These are phyloP conservation scores for Drosophila pullipes DNA, from an alignment of 2,888 invertebrate species.

Conservation along the genomic window DNA sequence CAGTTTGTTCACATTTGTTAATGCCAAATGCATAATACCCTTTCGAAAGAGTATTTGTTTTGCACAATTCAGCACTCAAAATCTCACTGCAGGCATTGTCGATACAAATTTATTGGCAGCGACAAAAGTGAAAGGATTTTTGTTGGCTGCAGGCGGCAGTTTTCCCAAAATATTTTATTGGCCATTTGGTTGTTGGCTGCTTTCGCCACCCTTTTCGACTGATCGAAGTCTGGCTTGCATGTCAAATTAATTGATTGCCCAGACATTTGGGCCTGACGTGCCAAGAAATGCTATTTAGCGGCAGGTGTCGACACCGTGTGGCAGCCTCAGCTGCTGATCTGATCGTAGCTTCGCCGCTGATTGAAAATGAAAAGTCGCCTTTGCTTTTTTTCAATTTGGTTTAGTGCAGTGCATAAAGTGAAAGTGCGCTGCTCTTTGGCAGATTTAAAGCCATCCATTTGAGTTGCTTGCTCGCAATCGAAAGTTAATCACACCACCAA, in stretches of 20 bases:
- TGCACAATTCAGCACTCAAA: conserved; percentile 26
- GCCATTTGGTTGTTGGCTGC: conserved; percentile 21
- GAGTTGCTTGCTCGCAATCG: conserved; percentile 36
- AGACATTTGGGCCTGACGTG: conserved; percentile 54
- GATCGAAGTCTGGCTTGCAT: conserved; percentile 60
- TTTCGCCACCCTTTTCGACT: conserved; percentile 62
- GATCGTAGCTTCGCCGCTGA: conserved; percentile 53
- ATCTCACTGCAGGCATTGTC: conserved; percentile 35
- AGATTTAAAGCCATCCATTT: conserved; percentile 61
- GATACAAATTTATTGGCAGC: conserved; percentile 63
- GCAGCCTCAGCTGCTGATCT: conserved; percentile 47
- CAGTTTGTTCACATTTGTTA: neutral
- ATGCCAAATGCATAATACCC: neutral
- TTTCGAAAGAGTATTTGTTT: conserved; percentile 8
- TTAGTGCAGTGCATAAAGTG: conserved; percentile 53
- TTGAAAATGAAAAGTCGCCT: conserved; percentile 67
- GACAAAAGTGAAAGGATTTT: conserved; percentile 73
- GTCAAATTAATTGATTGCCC: conserved; percentile 76
- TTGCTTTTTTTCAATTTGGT: conserved; percentile 34
- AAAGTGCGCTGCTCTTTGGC: conserved; percentile 53
- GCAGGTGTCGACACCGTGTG: conserved; percentile 56
- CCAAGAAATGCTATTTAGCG: conserved; percentile 42
- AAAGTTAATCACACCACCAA: conserved; percentile 55
- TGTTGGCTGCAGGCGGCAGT: conserved; percentile 28
- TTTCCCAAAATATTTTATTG: conserved; percentile 36